Base-by-base conservation (phyloP, 1,140 invertebrate genomes). In the Drosophila navojoa region DNA sequence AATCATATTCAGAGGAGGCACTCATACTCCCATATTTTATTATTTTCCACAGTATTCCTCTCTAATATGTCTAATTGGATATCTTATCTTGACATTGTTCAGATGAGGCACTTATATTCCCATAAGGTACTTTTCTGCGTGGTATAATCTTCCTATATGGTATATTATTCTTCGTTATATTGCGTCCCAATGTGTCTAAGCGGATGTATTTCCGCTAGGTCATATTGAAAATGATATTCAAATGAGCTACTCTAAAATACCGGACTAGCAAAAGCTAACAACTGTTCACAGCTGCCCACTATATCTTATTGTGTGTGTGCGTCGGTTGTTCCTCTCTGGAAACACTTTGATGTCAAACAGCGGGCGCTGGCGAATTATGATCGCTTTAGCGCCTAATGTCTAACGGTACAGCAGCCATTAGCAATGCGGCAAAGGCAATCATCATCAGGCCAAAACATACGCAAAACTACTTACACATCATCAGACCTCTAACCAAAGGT, bases 381-480 rank as follows among this genome's bases (percentile, higher is more conserved):
- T 66, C 67, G 76, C 85, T 86, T 86, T 86, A 77, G 59, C 81
- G 81, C 81, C 69, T 81, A 78, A 78, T 81, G 77, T 44, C 53
- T 86, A 86, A 86, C 81, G 81, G 81, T 81, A 81, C 55, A 49
- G 13, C 54, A 19, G 55, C 61, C 81, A 81, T 86, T 86, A 86
- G 82, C 71, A 50, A 42, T 61, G 49, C 50, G 47, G 47, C 47
- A 10, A 67, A 50, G 40, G 75, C 62, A 78, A 86, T 86, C 78
- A 86, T 86, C 81, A 86, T 86, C 81, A 86, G 64, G 73, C 69
- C 81, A 73, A 84, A 85, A 79, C 77, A 61, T 62, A 62, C 73
- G 69, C 55, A 47, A 60, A 60, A 69, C 55, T 53, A 58, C 69
- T 64, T 66, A 64, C 25, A 71, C 40, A 58, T 58, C 55, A 44